Base-by-base conservation (phyloP, 2,113 vertebrate genomes). In the Labeo catla region DNA sequence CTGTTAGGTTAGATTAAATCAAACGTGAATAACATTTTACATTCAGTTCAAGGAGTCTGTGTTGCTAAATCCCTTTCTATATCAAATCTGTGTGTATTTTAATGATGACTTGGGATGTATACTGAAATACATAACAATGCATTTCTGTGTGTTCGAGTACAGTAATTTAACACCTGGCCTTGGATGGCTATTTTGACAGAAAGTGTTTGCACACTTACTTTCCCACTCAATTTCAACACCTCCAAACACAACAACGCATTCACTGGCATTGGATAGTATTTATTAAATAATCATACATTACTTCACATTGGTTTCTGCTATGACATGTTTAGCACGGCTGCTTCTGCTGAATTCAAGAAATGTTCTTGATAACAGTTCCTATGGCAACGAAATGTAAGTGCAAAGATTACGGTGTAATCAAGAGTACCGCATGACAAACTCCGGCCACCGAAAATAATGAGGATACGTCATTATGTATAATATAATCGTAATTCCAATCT, bases 281-380 rank as follows among this genome's bases (percentile, higher is more conserved):
- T 88, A 89, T 88, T 88, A 86, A 86, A 86, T 81, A 86, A 85
- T 76, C 13, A 76, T 81, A 81, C 68, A 84, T 61, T 2, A 61
- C 43, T 87, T 68, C 77, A 83, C 88, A 87, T 61, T n/a, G 83
- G 73, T 68, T 52, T 87, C 43, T 52, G 15, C 74, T 52, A 34
- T 84, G 68, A 50, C 68, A 65, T 81, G 23, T 61, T 65, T 23
- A 63, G 43, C 65, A 80, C 52, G 43, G 65, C 43, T 66, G 81
- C 68, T 87, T 59, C 61, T 34, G 73, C 82, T 43, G n/a, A 78
- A 50, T 59, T 73, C 50, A 84, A 83, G 81, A 83, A 70, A 79
- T 73, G 36, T 86, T 70, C 85, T 82, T 86, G 68, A 82, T 82
- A 47, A 82, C 19, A n/a, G 79, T 65, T 39, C 8, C 79, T 76